Conservation (phyloP, 2,113 vertebrate species). For the Sisor rabdophorus region DNA sequence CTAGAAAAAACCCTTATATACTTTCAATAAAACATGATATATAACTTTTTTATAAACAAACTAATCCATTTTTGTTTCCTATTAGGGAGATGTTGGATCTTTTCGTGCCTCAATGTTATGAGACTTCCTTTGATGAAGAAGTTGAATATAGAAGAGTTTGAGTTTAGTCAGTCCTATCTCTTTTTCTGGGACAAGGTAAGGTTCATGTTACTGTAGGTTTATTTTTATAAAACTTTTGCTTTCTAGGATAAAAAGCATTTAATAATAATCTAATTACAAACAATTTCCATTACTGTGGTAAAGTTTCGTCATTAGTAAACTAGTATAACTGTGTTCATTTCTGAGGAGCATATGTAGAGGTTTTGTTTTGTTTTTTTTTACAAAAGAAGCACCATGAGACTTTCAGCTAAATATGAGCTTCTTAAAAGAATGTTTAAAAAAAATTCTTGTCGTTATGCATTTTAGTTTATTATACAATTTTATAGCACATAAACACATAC, state of each 20-base stretch:
- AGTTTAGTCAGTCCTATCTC: slow-evolving; percentile 95
- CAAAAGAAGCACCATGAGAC: not conserved
- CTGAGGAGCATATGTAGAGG: not conserved
- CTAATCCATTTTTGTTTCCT: slow-evolving; percentile 45
- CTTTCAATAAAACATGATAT: not conserved
- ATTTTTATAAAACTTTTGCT: not conserved
- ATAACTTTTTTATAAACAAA: no score
- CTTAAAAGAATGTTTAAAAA: not conserved
- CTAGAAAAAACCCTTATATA: not conserved
- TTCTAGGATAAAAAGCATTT: not conserved
- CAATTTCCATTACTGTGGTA: not conserved
- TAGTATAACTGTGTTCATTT: no score
- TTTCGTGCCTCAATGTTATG: slow-evolving; percentile 96
- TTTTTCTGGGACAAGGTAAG: slow-evolving; percentile 99
- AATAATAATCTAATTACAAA: not conserved
- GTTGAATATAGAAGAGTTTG: slow-evolving; percentile 95
- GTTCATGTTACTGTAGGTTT: not conserved
- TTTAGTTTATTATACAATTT: not conserved
- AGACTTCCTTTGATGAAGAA: slow-evolving; percentile 98
- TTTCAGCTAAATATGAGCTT: not conserved
- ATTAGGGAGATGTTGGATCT: slow-evolving; percentile 97
- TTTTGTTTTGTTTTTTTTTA: not conserved
- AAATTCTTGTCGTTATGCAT: not conserved
- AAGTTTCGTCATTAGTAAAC: not conserved
- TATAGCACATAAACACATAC: not conserved